Percentiles rank a stretch among this genome's conserved stretches.
Evolutionary conservation across 2,888 invertebrate species (phyloP).

Genomic region (Drosophila eohydei): DNA sequence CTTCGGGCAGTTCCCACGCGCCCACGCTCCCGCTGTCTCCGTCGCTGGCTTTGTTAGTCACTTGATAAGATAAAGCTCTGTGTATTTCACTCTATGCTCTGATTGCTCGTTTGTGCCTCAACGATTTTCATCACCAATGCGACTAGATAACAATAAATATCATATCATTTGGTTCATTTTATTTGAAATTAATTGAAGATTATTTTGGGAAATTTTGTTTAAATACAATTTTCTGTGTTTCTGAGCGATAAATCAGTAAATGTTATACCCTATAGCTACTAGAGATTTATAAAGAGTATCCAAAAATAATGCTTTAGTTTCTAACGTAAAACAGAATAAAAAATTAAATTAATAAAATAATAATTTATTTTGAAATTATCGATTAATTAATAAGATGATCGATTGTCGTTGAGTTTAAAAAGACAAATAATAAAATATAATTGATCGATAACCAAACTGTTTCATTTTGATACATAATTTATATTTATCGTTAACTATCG

Average conservation of each 20-base stretch:
- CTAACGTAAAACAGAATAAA: no score
- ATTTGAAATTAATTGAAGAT: no score
- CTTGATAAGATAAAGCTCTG: constrained; percentile 71
- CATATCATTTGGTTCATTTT: background rate
- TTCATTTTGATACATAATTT: no score
- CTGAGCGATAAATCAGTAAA: background rate
- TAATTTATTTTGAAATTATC: no score
- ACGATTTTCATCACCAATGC: constrained; percentile 21
- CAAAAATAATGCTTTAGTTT: background rate
- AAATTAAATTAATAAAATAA: no score
- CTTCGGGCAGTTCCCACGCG: constrained; percentile 22
- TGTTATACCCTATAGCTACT: background rate
- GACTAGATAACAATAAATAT: constrained; percentile 25
- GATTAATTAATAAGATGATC: no score
- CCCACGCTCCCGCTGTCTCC: background rate
- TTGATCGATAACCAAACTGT: no score
- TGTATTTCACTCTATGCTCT: constrained; percentile 21
- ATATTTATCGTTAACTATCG: no score
- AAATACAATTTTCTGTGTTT: background rate
- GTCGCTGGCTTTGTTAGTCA: constrained; percentile 28
- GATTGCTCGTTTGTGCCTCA: constrained; percentile 41
- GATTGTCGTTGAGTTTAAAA: no score
- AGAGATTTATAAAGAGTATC: background rate
- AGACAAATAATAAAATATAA: no score
- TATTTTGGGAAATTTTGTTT: background rate